Evolutionary conservation across 2,113 vertebrate species (phyloP).

Genomic region (Xenopus laevis): DNA sequence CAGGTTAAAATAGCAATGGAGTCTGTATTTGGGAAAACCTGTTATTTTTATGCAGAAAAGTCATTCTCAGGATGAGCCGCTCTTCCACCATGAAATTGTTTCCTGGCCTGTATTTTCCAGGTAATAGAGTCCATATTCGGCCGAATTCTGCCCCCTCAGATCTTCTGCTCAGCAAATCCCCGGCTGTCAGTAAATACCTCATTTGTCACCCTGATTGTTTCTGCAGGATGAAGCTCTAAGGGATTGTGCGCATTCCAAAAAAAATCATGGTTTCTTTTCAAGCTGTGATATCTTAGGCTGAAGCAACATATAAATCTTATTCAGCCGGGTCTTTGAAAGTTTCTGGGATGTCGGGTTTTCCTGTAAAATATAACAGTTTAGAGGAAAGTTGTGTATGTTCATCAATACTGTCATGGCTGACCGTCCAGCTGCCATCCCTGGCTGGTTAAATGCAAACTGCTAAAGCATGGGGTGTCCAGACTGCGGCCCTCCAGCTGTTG

Average conservation of each 20-base stretch:
- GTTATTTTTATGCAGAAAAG: no score
- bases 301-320: conserved; percentile 19
- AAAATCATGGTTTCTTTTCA: conserved; percentile 24
- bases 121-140: conserved; percentile 5
- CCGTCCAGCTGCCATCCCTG: background rate
- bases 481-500: no score
- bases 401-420: background rate
- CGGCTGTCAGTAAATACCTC: conserved; percentile 31
- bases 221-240: conserved; percentile 26
- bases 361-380: background rate
- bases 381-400: background rate
- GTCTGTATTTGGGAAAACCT: no score
- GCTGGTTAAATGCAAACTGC: no score
- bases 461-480: no score
- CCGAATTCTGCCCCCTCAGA: conserved; percentile 10
- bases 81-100: conserved; percentile 11
- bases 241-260: conserved; percentile 6
- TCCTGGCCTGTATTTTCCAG: conserved; percentile 18
- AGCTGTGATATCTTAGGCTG: conserved; percentile 11
- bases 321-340: background rate
- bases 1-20: no score
- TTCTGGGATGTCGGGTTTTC: background rate
- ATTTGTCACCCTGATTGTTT: conserved; percentile 35
- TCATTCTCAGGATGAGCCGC: no score
- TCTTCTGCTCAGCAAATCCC: conserved; percentile 31